Conservation (phyloP, 2,888 invertebrate genomes). For the Sinelater perroti region DNA sequence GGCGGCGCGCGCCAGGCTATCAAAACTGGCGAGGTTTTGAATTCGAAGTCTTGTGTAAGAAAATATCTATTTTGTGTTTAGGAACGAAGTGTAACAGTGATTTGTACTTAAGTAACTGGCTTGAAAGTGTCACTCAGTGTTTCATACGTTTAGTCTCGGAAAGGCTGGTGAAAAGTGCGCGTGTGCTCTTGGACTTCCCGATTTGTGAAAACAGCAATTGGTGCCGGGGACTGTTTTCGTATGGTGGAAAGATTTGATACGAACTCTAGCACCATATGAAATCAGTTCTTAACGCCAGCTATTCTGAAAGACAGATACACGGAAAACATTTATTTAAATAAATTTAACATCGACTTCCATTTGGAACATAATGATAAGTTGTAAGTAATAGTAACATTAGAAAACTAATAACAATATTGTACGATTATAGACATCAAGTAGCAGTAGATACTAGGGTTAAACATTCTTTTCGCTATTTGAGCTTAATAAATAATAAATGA, state of each 20-base stretch:
- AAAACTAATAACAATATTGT: constrained; percentile 42
- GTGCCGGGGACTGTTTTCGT: constrained; percentile 72
- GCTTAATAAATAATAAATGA: too few species aligned
- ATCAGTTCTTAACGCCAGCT: constrained; percentile 61
- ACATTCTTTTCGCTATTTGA: constrained; percentile 8
- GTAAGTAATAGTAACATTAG: constrained; percentile 38
- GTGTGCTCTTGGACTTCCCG: too few species aligned
- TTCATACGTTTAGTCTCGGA: constrained; percentile 41
- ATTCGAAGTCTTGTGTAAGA: constrained; percentile 57
- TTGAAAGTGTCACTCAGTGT: constrained; percentile 37
- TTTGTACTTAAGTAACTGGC: constrained; percentile 58
- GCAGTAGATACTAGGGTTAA: constrained; percentile 19
- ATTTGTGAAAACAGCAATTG: constrained; percentile 33
- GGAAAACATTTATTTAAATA: constrained; percentile 38
- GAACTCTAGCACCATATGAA: constrained; percentile 78
- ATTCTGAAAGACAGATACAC: constrained; percentile 24
- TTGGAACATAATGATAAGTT: constrained; percentile 34
- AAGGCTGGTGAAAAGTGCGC: constrained; percentile 28
- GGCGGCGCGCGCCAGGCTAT: constrained; percentile 39
- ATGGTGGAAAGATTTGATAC: constrained; percentile 68
- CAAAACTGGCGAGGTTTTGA: constrained; percentile 56
- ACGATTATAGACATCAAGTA: constrained; percentile 34
- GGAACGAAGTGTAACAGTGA: constrained; percentile 59
- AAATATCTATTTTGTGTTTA: constrained; percentile 60
- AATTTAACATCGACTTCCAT: constrained; percentile 34